A percentile compares a stretch with the other conserved stretches of the same genome.
Conservation (phyloP, 2,888 invertebrate species). For the Drosophila dives region DNA sequence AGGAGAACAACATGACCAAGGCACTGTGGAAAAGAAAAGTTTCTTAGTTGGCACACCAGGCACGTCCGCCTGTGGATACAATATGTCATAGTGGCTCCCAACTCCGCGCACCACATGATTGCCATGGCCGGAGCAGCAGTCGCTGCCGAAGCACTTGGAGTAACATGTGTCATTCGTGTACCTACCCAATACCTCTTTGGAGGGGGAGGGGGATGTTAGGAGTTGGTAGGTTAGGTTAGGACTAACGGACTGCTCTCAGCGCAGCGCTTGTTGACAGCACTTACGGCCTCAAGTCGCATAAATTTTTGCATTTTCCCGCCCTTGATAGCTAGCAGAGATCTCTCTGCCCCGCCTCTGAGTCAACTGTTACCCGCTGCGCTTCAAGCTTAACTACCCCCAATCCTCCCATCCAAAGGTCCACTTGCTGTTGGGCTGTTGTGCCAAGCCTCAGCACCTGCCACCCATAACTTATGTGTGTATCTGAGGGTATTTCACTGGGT, state of each 20-base stretch:
- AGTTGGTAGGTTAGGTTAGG: background rate
- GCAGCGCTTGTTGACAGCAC: slow-evolving; percentile 69
- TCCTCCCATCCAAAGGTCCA: background rate
- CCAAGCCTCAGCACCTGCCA: slow-evolving; percentile 18
- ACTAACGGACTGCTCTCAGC: slow-evolving; percentile 28
- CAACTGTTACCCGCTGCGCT: slow-evolving; percentile 27
- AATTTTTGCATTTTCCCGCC: slow-evolving; percentile 49
- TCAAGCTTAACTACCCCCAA: background rate
- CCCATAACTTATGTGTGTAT: slow-evolving; percentile 11
- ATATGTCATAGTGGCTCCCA: slow-evolving; percentile 72
- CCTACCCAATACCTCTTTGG: background rate
- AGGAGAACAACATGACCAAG: background rate
- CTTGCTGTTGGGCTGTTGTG: slow-evolving; percentile 12
- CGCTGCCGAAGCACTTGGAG: slow-evolving; percentile 49
- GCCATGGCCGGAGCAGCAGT: slow-evolving; percentile 12
- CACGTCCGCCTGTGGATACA: slow-evolving; percentile 77
- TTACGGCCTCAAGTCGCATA: slow-evolving; percentile 63
- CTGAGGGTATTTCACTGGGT: slow-evolving; percentile 6
- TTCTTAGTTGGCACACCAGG: slow-evolving; percentile 62
- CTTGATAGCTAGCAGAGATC: background rate
- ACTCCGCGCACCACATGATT: slow-evolving; percentile 35
- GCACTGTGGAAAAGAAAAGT: slow-evolving; percentile 48
- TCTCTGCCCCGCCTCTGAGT: background rate
- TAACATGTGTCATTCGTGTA: slow-evolving; percentile 58
- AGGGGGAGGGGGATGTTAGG: no score